phyloP scores from a whole-genome alignment of 2,797 vertebrate genomes.

The Menidia menidia region DNA sequence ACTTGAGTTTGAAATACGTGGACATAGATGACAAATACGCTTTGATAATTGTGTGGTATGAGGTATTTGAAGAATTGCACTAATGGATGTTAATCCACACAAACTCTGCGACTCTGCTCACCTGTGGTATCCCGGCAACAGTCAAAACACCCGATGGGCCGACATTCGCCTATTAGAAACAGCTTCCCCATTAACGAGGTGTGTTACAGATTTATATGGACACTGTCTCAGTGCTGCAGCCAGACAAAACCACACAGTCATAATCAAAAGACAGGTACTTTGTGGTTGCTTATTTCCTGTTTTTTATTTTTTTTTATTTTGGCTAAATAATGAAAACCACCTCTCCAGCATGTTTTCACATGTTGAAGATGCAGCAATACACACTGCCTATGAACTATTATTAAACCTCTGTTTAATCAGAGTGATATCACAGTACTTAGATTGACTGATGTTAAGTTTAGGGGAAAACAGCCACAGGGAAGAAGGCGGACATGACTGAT shows the following conservation, averaged over 20 bases:
- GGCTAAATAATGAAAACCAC: background rate
- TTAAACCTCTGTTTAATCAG: background rate
- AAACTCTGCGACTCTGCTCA: conserved; percentile 26
- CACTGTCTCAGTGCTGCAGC: conserved; percentile 22
- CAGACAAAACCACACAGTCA: conserved; percentile 39
- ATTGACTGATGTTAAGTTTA: background rate
- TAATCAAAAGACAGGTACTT: background rate
- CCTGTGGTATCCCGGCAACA: conserved; percentile 66
- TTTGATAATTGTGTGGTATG: too few relatives aligned
- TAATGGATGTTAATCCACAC: conserved; percentile 20
- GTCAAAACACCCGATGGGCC: conserved; percentile 54
- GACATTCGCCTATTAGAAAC: conserved; percentile 47
- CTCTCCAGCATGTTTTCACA: background rate
- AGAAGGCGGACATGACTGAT: background rate
- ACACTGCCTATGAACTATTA: background rate
- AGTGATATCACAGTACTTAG: too few relatives aligned
- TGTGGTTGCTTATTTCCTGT: background rate
- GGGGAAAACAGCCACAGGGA: background rate
- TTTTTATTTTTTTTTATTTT: background rate
- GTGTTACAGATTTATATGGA: conserved; percentile 51
- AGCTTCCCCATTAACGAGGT: conserved; percentile 54
- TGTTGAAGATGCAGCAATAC: background rate
- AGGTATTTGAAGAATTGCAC: too few relatives aligned
- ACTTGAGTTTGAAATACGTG: too few relatives aligned
- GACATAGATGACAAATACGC: too few relatives aligned